Percentiles rank a stretch among this genome's conserved stretches.
phyloP scores from a whole-genome alignment of 2,113 vertebrate species.

The Cranoglanis bouderius region DNA sequence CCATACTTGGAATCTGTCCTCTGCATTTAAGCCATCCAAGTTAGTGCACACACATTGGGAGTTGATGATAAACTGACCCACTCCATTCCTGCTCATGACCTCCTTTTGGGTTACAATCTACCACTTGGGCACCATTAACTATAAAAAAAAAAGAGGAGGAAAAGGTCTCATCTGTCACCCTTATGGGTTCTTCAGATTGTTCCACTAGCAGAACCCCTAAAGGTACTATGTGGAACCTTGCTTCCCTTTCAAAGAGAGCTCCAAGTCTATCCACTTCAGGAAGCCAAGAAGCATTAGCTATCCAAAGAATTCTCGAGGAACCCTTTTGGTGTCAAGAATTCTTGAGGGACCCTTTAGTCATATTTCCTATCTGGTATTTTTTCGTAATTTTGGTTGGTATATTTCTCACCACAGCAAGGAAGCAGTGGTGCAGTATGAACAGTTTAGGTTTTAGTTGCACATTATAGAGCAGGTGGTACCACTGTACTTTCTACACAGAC shows the following conservation, averaged over 20 bases:
- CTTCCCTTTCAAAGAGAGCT: background rate
- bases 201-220: background rate
- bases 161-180: background rate
- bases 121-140: background rate
- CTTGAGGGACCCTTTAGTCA: background rate
- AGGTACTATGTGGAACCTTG: background rate
- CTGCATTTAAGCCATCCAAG: no score
- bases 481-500: slow-evolving; percentile 65
- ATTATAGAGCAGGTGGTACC: background rate
- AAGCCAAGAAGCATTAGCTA: background rate
- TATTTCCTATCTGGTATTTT: background rate
- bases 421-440: background rate
- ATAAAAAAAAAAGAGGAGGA: background rate
- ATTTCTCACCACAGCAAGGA: no score
- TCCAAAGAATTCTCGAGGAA: background rate
- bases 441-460: background rate
- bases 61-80: background rate
- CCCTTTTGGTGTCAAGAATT: background rate
- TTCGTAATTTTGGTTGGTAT: no score
- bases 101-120: background rate
- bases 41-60: no score
- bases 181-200: background rate
- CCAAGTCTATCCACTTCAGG: background rate
- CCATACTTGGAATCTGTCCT: no score
- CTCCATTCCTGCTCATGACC: background rate